Evolutionary conservation across 2,888 invertebrate species (phyloP), one percentile per base, ranked within the genome.

Genomic region (Pseudococcus viburni): DNA sequence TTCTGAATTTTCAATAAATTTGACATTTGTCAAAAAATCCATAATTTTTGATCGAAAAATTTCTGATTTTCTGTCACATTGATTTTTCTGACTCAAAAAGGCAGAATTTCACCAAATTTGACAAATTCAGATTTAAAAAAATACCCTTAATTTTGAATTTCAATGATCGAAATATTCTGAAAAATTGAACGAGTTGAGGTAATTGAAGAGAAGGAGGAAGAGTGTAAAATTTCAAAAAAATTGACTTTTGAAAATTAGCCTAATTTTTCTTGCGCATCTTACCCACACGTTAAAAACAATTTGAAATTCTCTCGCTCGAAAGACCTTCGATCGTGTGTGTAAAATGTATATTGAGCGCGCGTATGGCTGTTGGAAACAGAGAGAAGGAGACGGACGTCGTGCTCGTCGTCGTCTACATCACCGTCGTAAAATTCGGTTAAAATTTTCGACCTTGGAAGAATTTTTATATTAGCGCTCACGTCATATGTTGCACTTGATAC

Each of bases 381-480:
- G 26, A 33, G 26, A 33, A 2, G 26, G 68, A 73, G 12, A 26
- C 68, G 12, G 26, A 15, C 26, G 68, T 33, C 64, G 64, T 64
- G 19, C 22, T 22, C 64, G 64, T 64, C 64, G 64, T 64, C 59
- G 59, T 59, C 59, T 59, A 59, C 59, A 59, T 59, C 59, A 33
- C 15, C 68, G 68, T 73, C 68, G 68, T 73, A 73, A 73, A 73
- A 73, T 73, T 73, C 68, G 68, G 68, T 73, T 73, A 73, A 73
- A 73, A 73, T 73, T 73, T 26, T 73, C 68, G 68, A 73, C 68
- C 68, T 73, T 73, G 68, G 33, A 33, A 26, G 68, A 73, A 73
- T 73, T 73, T 73, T 73, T 73, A 73, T 33, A 73, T 73, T 73
- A 73, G 68, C 68, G 68, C 33, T 11, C 68, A 33, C 68, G 68